phyloP scores from a whole-genome alignment of 2,888 invertebrate genomes.

The Beris morrisii region DNA sequence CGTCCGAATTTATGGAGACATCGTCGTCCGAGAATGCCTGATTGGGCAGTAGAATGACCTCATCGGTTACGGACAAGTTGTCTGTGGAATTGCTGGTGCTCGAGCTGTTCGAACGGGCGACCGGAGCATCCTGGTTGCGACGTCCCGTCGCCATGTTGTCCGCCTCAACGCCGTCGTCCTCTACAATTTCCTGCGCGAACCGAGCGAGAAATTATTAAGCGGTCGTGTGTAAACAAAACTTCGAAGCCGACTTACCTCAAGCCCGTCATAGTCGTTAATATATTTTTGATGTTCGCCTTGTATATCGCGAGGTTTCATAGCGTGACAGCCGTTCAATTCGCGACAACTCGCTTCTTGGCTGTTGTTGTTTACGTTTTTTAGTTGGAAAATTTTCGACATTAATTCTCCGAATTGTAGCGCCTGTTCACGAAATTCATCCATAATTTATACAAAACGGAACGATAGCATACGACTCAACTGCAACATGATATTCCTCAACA shows the following conservation, averaged over 20 bases:
- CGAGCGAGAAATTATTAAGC: background rate
- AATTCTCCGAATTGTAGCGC: constrained; percentile 10
- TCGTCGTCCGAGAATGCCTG: constrained; percentile 48
- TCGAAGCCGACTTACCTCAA: constrained; percentile 8
- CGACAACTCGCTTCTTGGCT: constrained; percentile 23
- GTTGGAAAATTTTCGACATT: constrained; percentile 26
- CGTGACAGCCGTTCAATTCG: constrained; percentile 31
- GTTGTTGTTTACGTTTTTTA: constrained; percentile 34
- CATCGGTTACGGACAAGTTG: constrained; percentile 50
- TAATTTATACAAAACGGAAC: background rate
- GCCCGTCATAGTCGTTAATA: background rate
- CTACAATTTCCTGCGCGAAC: background rate
- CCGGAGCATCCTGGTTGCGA: background rate
- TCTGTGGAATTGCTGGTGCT: constrained; percentile 53
- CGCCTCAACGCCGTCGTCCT: constrained; percentile 8
- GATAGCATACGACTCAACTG: constrained; percentile 5
- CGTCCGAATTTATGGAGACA: constrained; percentile 53
- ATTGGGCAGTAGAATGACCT: constrained; percentile 48
- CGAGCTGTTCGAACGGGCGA: constrained; percentile 45
- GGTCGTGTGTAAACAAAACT: background rate
- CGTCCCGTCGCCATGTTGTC: background rate
- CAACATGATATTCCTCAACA: background rate
- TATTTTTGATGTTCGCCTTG: background rate
- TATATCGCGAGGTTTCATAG: constrained; percentile 32
- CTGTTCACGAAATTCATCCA: constrained; percentile 16